Conservation (phyloP, 1,140 invertebrate genomes). For the Eulimnadia texana region DNA sequence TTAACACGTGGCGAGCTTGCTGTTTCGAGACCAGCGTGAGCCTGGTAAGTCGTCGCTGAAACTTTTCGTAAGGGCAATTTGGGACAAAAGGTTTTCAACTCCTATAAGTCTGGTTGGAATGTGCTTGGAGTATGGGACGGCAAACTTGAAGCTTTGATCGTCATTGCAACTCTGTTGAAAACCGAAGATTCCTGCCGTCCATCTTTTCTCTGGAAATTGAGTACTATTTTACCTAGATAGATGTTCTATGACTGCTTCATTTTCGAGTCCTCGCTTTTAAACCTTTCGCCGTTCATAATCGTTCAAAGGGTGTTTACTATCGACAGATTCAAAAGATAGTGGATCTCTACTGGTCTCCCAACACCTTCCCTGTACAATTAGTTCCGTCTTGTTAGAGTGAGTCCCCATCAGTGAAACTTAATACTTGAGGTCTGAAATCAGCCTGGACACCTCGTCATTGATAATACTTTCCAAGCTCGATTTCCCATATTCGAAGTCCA, state of each 20-base stretch:
- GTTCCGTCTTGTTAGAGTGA: not conserved
- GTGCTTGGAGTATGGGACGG: too few relatives aligned
- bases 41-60: too few relatives aligned
- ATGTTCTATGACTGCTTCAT: not conserved
- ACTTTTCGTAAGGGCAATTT: too few relatives aligned
- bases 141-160: too few relatives aligned
- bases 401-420: too few relatives aligned
- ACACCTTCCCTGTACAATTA: not conserved
- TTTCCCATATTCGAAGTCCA: not conserved
- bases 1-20: too few relatives aligned
- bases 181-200: too few relatives aligned
- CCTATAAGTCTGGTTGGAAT: too few relatives aligned
- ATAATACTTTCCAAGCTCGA: not conserved
- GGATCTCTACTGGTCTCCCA: too few relatives aligned
- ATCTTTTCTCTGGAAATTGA: not conserved
- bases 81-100: too few relatives aligned
- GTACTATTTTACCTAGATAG: not conserved
- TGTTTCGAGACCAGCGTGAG: too few relatives aligned
- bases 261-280: not conserved
- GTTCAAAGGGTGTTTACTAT: slow-evolving; percentile 2
- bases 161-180: too few relatives aligned
- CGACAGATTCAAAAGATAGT: not conserved
- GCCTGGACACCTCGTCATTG: not conserved
- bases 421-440: not conserved
- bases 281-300: not conserved